phyloP scores from a whole-genome alignment of 1,140 invertebrate genomes.

The Acyrthosiphon pisum region DNA sequence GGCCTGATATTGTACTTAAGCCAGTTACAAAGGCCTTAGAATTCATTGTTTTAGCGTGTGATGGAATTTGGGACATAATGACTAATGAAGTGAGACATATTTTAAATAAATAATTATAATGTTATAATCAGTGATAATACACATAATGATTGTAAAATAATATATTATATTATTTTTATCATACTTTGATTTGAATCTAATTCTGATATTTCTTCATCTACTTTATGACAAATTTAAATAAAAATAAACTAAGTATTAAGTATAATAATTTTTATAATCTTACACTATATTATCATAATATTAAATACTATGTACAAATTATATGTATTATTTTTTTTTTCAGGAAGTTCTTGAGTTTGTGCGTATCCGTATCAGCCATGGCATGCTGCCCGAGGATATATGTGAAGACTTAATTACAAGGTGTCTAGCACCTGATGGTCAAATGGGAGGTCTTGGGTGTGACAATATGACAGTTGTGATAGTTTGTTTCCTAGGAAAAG shows the following conservation, averaged over 20 bases:
- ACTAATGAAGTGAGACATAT: slow-evolving; percentile 72
- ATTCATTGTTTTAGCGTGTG: slow-evolving; percentile 95
- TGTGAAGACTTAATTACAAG: slow-evolving; percentile 94
- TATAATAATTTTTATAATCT: too few species aligned
- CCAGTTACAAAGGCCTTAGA: slow-evolving; percentile 91
- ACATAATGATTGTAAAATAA: background rate
- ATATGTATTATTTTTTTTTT: background rate
- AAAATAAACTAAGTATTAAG: background rate
- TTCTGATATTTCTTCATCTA: background rate
- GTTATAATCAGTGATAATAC: background rate
- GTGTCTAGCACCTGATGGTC: slow-evolving; percentile 94
- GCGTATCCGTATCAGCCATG: slow-evolving; percentile 77
- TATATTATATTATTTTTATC: background rate
- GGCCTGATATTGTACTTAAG: slow-evolving; percentile 87
- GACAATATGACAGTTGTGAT: slow-evolving; percentile 98
- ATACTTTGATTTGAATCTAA: background rate
- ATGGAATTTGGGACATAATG: slow-evolving; percentile 99
- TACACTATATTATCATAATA: background rate
- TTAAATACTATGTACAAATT: background rate
- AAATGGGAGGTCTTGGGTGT: slow-evolving; percentile 95
- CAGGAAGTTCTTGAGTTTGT: slow-evolving; percentile 93
- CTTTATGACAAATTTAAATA: background rate
- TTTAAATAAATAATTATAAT: background rate
- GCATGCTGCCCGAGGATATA: slow-evolving; percentile 89
- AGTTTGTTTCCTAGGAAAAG: slow-evolving; percentile 80